A percentile compares a stretch with the other conserved stretches of the same genome.
Evolutionary conservation across 2,797 vertebrate species (phyloP).

Genomic region (Mus caroli): DNA sequence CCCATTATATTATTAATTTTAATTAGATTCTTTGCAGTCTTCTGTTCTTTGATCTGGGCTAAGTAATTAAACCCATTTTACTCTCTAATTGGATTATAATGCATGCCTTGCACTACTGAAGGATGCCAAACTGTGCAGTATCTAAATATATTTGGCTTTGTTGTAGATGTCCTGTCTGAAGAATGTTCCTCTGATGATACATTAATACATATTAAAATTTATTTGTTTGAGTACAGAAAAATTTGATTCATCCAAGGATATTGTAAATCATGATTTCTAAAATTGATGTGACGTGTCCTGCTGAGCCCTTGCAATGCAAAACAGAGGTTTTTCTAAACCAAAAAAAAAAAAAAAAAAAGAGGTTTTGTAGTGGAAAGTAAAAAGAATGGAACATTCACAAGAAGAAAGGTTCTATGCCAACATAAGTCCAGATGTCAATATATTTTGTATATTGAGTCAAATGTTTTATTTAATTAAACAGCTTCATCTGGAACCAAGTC

Average conservation of each 20-base stretch:
- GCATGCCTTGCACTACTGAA: constrained; percentile 68
- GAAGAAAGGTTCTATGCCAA: not conserved
- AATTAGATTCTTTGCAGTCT: constrained; percentile 79
- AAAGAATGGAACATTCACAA: not conserved
- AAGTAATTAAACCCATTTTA: constrained; percentile 82
- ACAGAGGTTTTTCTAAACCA: not conserved
- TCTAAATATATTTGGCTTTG: constrained; percentile 65
- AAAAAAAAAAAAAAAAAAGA: not conserved
- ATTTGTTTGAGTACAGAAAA: constrained; percentile 24
- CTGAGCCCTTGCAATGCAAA: constrained; percentile 52
- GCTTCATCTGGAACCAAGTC: constrained; percentile 28
- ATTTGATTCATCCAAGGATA: not conserved
- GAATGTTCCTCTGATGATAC: not conserved
- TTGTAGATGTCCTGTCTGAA: not conserved
- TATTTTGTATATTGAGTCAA: not conserved
- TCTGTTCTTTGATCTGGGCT: constrained; percentile 83
- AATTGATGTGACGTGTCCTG: not conserved
- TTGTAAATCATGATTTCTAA: constrained; percentile 42
- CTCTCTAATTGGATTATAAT: constrained; percentile 84
- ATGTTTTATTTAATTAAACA: not conserved
- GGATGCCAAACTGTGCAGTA: constrained; percentile 34
- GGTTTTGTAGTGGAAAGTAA: not conserved
- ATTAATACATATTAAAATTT: constrained; percentile 41
- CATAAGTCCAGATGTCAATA: not conserved
- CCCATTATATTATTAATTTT: constrained; percentile 83